Percentiles rank a stretch among this genome's conserved stretches.
These are phyloP conservation scores for Petrocephalus sullivani DNA, from an alignment of 2,797 vertebrate species.

Conservation along the genomic window DNA sequence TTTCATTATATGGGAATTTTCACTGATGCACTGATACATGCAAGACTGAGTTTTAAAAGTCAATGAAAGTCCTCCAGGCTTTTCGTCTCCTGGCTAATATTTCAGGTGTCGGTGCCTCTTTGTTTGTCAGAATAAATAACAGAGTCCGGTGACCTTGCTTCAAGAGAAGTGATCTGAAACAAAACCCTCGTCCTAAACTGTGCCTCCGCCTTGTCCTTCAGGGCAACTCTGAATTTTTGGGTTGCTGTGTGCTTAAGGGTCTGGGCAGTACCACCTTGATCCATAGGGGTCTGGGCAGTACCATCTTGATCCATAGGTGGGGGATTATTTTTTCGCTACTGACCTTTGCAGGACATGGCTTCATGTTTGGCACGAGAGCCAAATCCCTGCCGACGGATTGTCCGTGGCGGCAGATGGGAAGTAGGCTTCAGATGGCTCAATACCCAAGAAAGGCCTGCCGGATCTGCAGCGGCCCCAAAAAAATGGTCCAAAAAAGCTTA, in stretches of 20 bases:
- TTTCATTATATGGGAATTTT: background rate
- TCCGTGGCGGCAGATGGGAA: slow-evolving; percentile 1
- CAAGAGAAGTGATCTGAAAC: background rate
- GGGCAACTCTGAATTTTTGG: background rate
- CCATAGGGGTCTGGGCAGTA: background rate
- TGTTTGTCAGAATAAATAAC: slow-evolving; percentile 4
- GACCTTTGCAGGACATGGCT: background rate
- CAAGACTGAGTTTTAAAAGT: background rate
- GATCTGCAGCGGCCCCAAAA: background rate
- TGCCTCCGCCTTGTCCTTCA: background rate
- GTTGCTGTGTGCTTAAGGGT: background rate
- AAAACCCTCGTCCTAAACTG: background rate
- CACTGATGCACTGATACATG: background rate
- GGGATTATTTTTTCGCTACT: background rate
- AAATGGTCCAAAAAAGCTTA: background rate
- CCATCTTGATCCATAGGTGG: background rate
- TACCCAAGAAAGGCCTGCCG: too few species aligned
- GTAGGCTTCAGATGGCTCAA: background rate
- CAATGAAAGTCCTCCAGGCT: background rate
- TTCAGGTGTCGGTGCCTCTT: background rate
- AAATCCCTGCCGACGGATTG: background rate
- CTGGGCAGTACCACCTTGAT: background rate
- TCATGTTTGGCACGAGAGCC: background rate
- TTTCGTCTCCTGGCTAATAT: background rate
- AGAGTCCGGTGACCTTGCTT: background rate